Evolutionary conservation across 2,113 vertebrate species (phyloP), one percentile per base, ranked within the genome.

Genomic region (Loxodonta africana): DNA sequence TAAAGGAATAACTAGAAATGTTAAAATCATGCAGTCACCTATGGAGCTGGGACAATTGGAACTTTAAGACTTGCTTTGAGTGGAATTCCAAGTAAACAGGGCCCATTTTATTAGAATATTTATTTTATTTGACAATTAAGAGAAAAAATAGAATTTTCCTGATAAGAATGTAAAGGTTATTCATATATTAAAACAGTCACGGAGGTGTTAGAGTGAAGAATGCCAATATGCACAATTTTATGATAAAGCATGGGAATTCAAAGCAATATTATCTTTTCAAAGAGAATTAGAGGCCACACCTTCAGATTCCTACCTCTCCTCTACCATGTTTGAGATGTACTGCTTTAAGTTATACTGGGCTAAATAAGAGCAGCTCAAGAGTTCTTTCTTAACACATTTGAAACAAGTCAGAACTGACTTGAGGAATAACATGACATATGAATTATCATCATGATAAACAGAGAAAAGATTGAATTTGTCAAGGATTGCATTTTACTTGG

Each of bases 1-100:
- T 76, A 82, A 93, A 90, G 60, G 51, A 92, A 21, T 95, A 37
- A 78, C 51, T 74, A 96, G 73, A 95, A 94, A 65, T 10, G 65
- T 80, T 90, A 87, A 90, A 62, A 88, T 48, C 93, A 30, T 60
- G 4, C 4, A 83, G 20, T 69, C 10, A 63, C 18, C 37, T 67
- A 63, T 89, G 20, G 85, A 86, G 62, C 73, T 89, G 62, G 81
- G 62, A 83, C 15, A 76, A 11, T 65, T 86, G 28, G 21, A 93
- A 51, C 44, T 96, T 91, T 71, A 41, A 95, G 53, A 44, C 11
- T 94, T 18, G 41, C 25, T 65, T 89, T 44, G 41, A 90, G 60
- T 90, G 18, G 57, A 92, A 88, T 88, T 85, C 92, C 7, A 12
- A 46, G 17, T 93, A 93, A 90, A 57, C 86, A n/a, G 71, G 65